Evolutionary conservation across 2,888 invertebrate species (phyloP).

Genomic region (Zygothrica quintamaculata): DNA sequence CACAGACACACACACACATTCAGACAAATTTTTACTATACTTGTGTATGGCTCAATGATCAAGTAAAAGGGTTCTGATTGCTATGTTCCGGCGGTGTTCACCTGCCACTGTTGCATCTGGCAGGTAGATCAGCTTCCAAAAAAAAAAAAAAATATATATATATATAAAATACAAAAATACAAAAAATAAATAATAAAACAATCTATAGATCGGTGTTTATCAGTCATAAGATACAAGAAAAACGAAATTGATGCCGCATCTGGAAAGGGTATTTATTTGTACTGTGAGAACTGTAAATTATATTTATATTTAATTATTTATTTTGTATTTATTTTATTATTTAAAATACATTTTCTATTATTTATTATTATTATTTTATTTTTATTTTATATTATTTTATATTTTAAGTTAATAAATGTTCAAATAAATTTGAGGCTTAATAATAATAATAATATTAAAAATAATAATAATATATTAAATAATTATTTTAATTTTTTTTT

Average conservation of each 20-base stretch:
- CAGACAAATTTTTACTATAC: slow-evolving; percentile 3
- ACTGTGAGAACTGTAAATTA: background rate
- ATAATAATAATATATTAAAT: no score
- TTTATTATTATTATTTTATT: no score
- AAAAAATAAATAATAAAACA: no score
- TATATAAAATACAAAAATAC: no score
- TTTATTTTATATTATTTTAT: no score
- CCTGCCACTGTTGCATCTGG: slow-evolving; percentile 45
- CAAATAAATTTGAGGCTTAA: no score
- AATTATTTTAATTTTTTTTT: no score
- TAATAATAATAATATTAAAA: no score
- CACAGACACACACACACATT: slow-evolving; percentile 10
- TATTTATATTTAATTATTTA: background rate
- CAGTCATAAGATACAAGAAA: background rate
- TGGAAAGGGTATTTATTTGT: background rate
- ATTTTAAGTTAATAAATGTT: no score
- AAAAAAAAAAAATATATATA: no score
- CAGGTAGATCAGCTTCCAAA: slow-evolving; percentile 31
- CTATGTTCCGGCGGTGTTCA: slow-evolving; percentile 20
- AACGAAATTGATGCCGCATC: slow-evolving; percentile 4
- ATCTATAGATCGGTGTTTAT: slow-evolving; percentile 23
- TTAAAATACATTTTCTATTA: no score
- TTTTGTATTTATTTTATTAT: background rate
- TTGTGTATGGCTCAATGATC: slow-evolving; percentile 11
- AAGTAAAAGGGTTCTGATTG: slow-evolving; percentile 37